phyloP scores from a whole-genome alignment of 2,888 invertebrate species.

The Yponomeuta cagnagella region DNA sequence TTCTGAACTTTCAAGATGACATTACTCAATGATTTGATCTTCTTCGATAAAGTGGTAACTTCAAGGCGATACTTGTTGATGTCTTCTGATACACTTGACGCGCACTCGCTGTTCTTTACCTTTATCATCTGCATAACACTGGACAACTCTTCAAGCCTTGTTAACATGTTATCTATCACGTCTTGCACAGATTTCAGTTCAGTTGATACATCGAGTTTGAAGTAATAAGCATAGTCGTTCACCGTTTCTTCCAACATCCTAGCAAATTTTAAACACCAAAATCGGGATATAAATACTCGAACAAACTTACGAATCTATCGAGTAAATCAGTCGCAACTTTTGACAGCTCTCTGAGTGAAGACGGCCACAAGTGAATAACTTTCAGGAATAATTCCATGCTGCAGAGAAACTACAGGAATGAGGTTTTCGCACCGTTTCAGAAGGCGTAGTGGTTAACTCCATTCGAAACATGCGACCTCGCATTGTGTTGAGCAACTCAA shows the following conservation, averaged over 20 bases:
- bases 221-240: constrained; percentile 72
- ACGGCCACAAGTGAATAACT: constrained; percentile 45
- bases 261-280: constrained; percentile 38
- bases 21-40: constrained; percentile 71
- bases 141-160: constrained; percentile 79
- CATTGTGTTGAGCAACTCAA: constrained; percentile 1
- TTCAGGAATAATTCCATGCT: constrained; percentile 55
- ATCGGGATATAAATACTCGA: constrained; percentile 66
- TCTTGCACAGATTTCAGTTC: constrained; percentile 77
- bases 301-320: constrained; percentile 49
- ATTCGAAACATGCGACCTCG: constrained; percentile 3
- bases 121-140: constrained; percentile 77
- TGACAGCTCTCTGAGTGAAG: constrained; percentile 48
- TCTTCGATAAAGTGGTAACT: constrained; percentile 68
- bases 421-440: background rate
- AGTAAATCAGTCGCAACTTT: constrained; percentile 53
- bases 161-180: constrained; percentile 80
- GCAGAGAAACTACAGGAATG: background rate
- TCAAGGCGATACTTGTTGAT: constrained; percentile 69
- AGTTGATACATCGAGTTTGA: constrained; percentile 70
- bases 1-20: constrained; percentile 67
- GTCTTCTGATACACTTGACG: constrained; percentile 65
- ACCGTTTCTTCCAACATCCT: constrained; percentile 70
- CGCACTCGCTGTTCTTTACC: constrained; percentile 61
- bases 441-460: background rate